A percentile compares a stretch with the other conserved stretches of the same genome.
These are phyloP conservation scores for Drosophila rufa DNA, from an alignment of 1,140 invertebrate genomes.

Conservation along the genomic window DNA sequence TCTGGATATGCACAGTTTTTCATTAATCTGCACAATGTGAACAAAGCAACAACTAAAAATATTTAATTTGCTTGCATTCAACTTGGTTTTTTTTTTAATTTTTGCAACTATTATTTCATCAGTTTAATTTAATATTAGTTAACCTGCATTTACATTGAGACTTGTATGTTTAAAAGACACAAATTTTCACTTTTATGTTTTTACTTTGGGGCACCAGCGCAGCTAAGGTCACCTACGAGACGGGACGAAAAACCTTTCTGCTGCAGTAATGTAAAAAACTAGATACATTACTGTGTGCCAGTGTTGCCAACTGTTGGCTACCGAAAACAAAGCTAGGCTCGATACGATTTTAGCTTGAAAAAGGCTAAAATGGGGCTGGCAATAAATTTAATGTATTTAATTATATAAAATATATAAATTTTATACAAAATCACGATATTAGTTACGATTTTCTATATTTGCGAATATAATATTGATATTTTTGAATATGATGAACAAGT, in stretches of 20 bases:
- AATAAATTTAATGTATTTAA: neutral
- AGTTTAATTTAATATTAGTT: neutral
- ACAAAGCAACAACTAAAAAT: constrained; percentile 9
- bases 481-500: no score
- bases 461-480: no score
- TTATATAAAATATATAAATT: neutral
- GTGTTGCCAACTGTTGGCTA: constrained; percentile 25
- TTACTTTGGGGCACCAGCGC: neutral
- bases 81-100: neutral
- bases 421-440: no score
- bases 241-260: constrained; percentile 36
- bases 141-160: constrained; percentile 14
- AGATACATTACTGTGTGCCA: constrained; percentile 44
- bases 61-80: neutral
- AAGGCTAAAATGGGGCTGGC: neutral
- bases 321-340: constrained; percentile 1
- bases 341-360: constrained; percentile 15
- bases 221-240: constrained; percentile 21
- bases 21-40: neutral
- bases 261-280: constrained; percentile 40
- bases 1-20: neutral
- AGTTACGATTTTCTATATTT: no score
- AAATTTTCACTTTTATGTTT: constrained; percentile 27
- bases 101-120: neutral
- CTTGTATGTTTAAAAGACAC: neutral